Evolutionary conservation across 2,113 vertebrate genomes (phyloP), one percentile per base, ranked within the genome.

Genomic region (Oreochromis tanganicae): DNA sequence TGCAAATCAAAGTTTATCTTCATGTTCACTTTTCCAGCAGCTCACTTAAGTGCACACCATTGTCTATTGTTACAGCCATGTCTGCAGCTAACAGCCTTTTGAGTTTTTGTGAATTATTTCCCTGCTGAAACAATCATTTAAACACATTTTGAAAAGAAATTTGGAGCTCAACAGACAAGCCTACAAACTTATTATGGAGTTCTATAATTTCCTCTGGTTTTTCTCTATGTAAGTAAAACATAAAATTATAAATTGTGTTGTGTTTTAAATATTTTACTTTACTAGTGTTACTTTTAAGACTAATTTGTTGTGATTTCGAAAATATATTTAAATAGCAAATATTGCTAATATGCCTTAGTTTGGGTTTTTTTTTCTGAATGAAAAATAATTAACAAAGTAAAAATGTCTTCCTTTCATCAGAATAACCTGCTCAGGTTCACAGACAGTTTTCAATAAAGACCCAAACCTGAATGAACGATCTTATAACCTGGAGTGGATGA

Each of bases 401-500:
- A 56, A 24, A 56, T 56, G 10, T 56, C n/a, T 24, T 56, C 32
- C n/a, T 10, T 27, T 59, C 61, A 32, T 21, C 82, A 91, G 93
- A 80, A 32, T 84, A 9, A 63, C 36, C 19, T 87, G 81, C 81
- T 83, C 54, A 2, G 61, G 80, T 55, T 86, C 85, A 38, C n/a
- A 9, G 9, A 8, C 1, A 4, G 89, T 90, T 81, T 92, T 94
- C 59, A 94, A 88, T 81, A 71, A 92, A 24, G 14, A 82, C 1
- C 7, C 54, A 38, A 10, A 8, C 3, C 17, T 93, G 3, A 9
- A 88, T 41, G 3, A 3, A 27, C 16, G 4, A 2, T 57, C 36
- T 13, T 85, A 80, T 10, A 90, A 95, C 43, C 13, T n/a, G 24
- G 66, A 91, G 5, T 96, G 96, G 96, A 96, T 96, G 95, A 13